These are phyloP conservation scores for Trematocara caparti DNA, from an alignment of 2,797 vertebrate genomes.

Conservation along the genomic window DNA sequence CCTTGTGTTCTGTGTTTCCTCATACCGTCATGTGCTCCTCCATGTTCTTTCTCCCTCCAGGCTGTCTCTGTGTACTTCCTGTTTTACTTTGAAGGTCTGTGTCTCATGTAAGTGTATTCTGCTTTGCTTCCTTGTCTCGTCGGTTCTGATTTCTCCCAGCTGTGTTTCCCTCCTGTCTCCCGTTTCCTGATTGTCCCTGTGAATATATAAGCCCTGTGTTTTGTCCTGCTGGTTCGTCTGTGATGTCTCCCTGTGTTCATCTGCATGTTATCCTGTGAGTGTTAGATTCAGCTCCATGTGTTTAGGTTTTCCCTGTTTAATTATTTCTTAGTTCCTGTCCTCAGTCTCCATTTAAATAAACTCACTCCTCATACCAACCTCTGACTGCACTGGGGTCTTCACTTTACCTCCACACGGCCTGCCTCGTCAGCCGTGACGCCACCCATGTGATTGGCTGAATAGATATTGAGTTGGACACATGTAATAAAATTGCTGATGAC, in stretches of 20 bases:
- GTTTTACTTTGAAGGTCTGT: neutral
- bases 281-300: fast-evolving
- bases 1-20: neutral
- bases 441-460: neutral
- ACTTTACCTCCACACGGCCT: neutral
- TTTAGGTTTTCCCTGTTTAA: neutral
- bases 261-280: neutral
- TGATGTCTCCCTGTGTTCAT: neutral
- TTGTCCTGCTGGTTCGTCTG: neutral
- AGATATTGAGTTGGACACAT: neutral
- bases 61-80: neutral
- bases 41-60: neutral
- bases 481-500: neutral
- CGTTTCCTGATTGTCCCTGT: neutral
- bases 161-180: neutral
- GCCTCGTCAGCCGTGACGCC: neutral
- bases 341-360: neutral
- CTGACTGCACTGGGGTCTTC: neutral
- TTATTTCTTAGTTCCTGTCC: neutral
- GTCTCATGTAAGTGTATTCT: neutral
- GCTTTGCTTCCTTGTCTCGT: neutral
- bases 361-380: neutral
- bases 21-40: neutral
- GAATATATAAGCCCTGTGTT: neutral
- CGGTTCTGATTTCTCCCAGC: neutral